A percentile compares a stretch with the other conserved stretches of the same genome.
Conservation (phyloP, 2,888 invertebrate genomes). For the Tachina fera region DNA sequence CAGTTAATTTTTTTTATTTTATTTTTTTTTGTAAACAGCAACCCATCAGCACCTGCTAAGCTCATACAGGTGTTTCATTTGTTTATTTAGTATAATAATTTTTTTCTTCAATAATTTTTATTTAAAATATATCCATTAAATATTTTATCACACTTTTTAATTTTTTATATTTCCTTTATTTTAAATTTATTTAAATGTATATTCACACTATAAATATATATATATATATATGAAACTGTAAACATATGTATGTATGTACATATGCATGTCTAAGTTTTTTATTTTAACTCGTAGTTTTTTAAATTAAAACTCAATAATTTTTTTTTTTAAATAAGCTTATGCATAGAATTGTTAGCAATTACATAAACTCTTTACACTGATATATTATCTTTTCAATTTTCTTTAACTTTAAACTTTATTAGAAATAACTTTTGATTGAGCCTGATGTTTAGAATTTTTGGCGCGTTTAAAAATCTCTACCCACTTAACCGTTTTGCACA, state of each 20-base stretch:
- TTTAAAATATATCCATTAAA: background rate
- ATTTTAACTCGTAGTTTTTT: too few species aligned
- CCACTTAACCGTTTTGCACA: conserved; percentile 38
- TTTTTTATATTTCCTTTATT: background rate
- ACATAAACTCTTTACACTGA: too few species aligned
- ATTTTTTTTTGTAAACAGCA: background rate
- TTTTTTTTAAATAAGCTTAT: too few species aligned
- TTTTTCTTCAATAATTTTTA: background rate
- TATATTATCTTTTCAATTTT: background rate
- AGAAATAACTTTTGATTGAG: background rate
- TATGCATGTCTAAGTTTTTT: too few species aligned
- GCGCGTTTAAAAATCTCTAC: background rate
- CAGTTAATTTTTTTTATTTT: background rate
- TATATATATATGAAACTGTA: too few species aligned
- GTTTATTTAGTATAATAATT: background rate
- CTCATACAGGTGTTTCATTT: conserved; percentile 8
- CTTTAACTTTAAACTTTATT: background rate
- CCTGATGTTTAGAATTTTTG: background rate
- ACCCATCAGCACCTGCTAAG: background rate
- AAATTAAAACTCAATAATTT: too few species aligned
- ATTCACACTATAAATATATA: background rate
- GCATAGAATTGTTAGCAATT: too few species aligned
- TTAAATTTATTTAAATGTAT: background rate
- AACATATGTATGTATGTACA: too few species aligned
- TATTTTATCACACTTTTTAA: background rate